A percentile compares a stretch with the other conserved stretches of the same genome.
These are phyloP conservation scores for Scyliorhinus canicula DNA, from an alignment of 2,797 vertebrate species.

Conservation along the genomic window DNA sequence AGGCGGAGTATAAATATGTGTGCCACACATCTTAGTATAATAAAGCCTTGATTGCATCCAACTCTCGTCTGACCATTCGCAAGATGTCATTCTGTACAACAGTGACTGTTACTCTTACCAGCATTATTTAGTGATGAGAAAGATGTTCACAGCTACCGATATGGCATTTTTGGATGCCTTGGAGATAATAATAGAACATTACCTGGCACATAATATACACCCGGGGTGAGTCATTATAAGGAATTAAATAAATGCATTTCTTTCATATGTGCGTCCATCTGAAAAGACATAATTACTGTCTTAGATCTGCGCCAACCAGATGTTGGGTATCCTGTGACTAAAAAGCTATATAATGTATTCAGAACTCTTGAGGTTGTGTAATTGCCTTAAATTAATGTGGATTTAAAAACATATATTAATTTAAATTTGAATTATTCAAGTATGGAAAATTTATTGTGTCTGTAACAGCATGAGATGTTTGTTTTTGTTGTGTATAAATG, in stretches of 20 bases:
- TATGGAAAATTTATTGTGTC: too few species aligned
- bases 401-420: neutral
- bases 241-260: constrained; percentile 81
- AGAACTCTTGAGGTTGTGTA: neutral
- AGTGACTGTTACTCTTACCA: constrained; percentile 93
- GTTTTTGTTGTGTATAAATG: too few species aligned
- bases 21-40: too few species aligned
- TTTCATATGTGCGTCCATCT: constrained; percentile 69
- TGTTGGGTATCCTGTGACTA: neutral
- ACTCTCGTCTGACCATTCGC: too few species aligned
- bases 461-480: too few species aligned
- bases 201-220: constrained; percentile 80
- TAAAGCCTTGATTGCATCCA: too few species aligned
- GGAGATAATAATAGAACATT: constrained; percentile 88
- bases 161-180: constrained; percentile 87
- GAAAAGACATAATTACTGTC: neutral
- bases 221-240: constrained; percentile 75
- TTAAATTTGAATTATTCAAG: too few species aligned
- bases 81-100: constrained; percentile 86
- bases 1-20: too few species aligned
- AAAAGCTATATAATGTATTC: neutral
- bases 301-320: neutral
- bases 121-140: constrained; percentile 74
- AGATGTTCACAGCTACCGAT: constrained; percentile 83
- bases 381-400: neutral